Percentiles rank a stretch among this genome's conserved stretches.
phyloP scores from a whole-genome alignment of 2,797 vertebrate species.

The Australoheros facetus region DNA sequence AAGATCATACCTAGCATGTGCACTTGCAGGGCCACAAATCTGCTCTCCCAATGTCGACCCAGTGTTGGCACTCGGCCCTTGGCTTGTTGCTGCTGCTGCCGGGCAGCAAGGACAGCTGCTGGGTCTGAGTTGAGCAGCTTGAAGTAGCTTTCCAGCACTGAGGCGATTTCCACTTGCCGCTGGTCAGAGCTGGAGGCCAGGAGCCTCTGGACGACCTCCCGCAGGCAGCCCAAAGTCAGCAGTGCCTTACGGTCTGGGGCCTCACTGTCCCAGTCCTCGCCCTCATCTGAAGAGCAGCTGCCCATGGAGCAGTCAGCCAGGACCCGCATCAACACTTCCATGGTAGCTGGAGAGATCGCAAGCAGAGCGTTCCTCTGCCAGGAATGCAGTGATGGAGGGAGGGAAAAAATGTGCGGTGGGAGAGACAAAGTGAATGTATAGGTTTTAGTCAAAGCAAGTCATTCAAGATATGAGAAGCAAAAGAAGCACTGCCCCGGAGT shows the following conservation, averaged over 20 bases:
- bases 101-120: constrained; percentile 74
- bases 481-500: background rate
- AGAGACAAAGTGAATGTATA: background rate
- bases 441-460: background rate
- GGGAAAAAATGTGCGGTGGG: background rate
- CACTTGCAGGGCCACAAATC: constrained; percentile 92
- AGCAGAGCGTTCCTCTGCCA: constrained; percentile 91
- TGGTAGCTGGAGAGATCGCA: constrained; percentile 96
- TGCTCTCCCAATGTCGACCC: constrained; percentile 88
- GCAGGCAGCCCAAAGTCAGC: constrained; percentile 92
- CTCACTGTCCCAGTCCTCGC: constrained; percentile 87
- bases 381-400: background rate
- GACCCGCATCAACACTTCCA: constrained; percentile 95
- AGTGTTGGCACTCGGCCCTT: constrained; percentile 66
- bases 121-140: constrained; percentile 97
- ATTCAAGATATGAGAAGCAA: background rate
- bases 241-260: constrained; percentile 89
- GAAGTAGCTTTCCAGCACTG: constrained; percentile 95
- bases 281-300: constrained; percentile 75
- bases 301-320: constrained; percentile 88
- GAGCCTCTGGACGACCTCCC: constrained; percentile 94
- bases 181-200: constrained; percentile 95
- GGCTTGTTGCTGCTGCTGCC: constrained; percentile 75
- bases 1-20: constrained; percentile 91
- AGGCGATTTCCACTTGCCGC: constrained; percentile 94